Percentiles rank a stretch among this genome's conserved stretches.
Conservation (phyloP, 2,113 vertebrate species). For the Aramus guarauna region DNA sequence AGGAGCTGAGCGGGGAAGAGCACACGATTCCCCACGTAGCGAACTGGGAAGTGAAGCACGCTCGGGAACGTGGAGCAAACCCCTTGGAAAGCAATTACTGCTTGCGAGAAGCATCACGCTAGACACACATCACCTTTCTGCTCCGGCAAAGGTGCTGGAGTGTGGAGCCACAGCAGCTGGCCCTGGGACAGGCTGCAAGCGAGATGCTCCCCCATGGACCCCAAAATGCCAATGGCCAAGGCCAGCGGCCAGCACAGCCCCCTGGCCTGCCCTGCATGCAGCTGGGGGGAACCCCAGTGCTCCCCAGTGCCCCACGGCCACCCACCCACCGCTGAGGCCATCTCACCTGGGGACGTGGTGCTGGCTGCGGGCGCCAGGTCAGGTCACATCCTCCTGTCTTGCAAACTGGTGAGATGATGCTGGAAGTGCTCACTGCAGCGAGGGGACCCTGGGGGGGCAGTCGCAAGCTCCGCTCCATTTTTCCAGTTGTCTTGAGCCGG, state of each 20-base stretch:
- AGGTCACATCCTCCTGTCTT: not conserved
- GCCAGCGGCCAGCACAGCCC: not conserved
- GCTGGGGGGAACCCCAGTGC: too few relatives aligned
- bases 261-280: not conserved
- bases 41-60: not conserved
- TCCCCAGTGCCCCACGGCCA: not conserved
- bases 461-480: not conserved
- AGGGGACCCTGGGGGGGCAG: not conserved
- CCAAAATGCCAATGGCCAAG: not conserved
- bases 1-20: not conserved
- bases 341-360: not conserved
- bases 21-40: not conserved
- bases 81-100: slow-evolving; percentile 5
- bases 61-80: not conserved
- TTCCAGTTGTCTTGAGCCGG: not conserved
- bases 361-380: not conserved
- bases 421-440: not conserved
- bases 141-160: not conserved
- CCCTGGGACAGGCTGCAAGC: not conserved
- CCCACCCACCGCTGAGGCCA: not conserved
- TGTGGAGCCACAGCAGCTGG: not conserved
- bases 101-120: not conserved
- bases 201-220: not conserved
- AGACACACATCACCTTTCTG: not conserved
- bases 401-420: not conserved